These are phyloP conservation scores for Xyrichtys novacula DNA, from an alignment of 2,797 vertebrate species.

Conservation along the genomic window DNA sequence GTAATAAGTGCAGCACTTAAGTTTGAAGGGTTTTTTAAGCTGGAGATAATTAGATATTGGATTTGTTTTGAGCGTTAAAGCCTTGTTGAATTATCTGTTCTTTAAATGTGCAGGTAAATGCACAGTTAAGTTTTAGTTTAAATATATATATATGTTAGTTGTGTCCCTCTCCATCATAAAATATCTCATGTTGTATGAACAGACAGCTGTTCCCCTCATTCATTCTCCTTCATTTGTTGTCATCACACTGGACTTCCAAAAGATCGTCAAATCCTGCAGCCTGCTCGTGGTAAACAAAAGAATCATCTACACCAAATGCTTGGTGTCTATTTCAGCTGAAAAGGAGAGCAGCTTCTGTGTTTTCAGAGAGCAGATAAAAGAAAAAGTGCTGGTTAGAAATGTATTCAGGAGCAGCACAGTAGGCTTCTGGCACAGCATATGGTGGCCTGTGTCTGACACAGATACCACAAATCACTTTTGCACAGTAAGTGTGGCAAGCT, in stretches of 20 bases:
- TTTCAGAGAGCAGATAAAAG: conserved; percentile 23
- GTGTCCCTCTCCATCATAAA: neutral
- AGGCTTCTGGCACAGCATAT: conserved; percentile 56
- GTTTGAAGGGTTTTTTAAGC: too few species aligned
- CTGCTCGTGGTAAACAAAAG: conserved; percentile 50
- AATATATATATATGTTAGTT: neutral
- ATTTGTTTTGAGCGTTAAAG: too few species aligned
- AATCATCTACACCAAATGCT: conserved; percentile 45
- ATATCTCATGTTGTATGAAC: conserved; percentile 5
- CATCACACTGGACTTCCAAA: conserved; percentile 13
- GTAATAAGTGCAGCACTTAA: too few species aligned
- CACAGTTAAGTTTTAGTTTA: neutral
- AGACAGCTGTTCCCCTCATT: conserved; percentile 32
- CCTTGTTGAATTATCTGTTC: too few species aligned
- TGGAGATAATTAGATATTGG: too few species aligned
- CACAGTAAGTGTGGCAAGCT: conserved; percentile 9
- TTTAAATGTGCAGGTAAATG: neutral
- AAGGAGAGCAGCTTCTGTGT: conserved; percentile 1
- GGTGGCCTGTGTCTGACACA: conserved; percentile 58
- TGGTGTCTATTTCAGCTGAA: conserved; percentile 24
- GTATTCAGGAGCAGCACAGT: conserved; percentile 32
- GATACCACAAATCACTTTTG: conserved; percentile 45
- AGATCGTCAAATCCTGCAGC: conserved; percentile 28
- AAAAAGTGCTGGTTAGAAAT: conserved; percentile 19
- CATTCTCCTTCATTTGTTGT: conserved; percentile 9